Base-by-base conservation (phyloP, 2,888 invertebrate genomes). In the Chrysolina americana region DNA sequence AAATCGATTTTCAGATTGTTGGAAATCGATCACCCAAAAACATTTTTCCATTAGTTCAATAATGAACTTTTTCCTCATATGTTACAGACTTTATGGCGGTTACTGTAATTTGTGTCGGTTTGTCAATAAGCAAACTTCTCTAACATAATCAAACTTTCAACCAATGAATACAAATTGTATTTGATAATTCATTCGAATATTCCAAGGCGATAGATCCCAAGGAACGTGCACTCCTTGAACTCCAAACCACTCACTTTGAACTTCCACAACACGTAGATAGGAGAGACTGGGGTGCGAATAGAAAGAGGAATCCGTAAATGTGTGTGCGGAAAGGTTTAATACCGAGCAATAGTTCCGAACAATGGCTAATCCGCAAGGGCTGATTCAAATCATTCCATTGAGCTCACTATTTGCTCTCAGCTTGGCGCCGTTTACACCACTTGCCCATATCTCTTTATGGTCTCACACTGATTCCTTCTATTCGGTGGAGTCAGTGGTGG, bases 391-490 rank as follows among this genome's bases (percentile, higher is more conserved):
- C 81, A 80, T 81, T 80, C 82, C 78, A 81, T 82, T 81, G 78
- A 84, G 81, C 79, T 76, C 80, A 81, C 83, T 85, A 85, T 85
- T 85, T 85, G 84, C 82, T 83, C 85, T 79, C 85, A 83, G 85
- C 83, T 85, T 85, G 85, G 82, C 83, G 83, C 83, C 84, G 81
- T 83, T 85, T 85, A 82, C 80, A 82, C 82, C 84, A 83, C 82
- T 84, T 81, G 81, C 78, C 79, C 81, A 79, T 80, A 82, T 82
- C 82, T 81, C 80, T 81, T 80, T 79, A 78, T 78, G 81, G 80
- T 81, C 82, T 81, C 83, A 83, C 82, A 80, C 82, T 82, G 83
- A 83, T 82, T 79, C 76, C 74, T 77, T 79, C 81, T 82, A 79
- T 78, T 76, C 15, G 36, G 21, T 5, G 2, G 21, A 53, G 48